Evolutionary conservation across 2,113 vertebrate genomes (phyloP).

Genomic region (Onychostoma macrolepis): DNA sequence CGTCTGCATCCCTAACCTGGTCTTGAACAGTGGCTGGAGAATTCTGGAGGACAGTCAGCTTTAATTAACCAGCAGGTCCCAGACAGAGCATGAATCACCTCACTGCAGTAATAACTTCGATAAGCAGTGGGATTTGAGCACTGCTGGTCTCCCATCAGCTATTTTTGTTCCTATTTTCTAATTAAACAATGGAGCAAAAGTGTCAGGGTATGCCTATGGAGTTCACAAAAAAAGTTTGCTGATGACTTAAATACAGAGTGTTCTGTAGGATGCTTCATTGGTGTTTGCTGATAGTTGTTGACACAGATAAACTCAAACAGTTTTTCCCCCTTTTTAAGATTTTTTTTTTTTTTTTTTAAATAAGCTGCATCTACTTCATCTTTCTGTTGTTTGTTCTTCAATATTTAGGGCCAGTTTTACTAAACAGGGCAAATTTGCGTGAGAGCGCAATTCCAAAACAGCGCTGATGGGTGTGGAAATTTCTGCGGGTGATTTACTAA

Average conservation of each 20-base stretch:
- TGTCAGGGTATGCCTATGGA: constrained; percentile 14
- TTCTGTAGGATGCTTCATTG: constrained; percentile 63
- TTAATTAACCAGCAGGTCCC: constrained; percentile 54
- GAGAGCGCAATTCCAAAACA: too few species aligned
- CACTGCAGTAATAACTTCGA: constrained; percentile 46
- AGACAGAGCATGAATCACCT: constrained; percentile 50
- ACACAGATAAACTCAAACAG: constrained; percentile 56
- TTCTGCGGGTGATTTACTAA: too few species aligned
- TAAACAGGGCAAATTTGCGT: too few species aligned
- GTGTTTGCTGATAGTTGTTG: constrained; percentile 58
- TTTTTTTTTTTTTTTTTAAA: not conserved
- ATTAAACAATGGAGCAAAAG: constrained; percentile 43
- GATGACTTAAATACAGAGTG: constrained; percentile 20
- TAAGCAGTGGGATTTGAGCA: constrained; percentile 52
- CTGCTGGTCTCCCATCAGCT: constrained; percentile 39
- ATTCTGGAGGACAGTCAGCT: constrained; percentile 47
- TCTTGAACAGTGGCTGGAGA: constrained; percentile 37
- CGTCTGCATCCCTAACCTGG: constrained; percentile 2
- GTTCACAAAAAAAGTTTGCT: constrained; percentile 15
- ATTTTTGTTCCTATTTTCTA: constrained; percentile 49
- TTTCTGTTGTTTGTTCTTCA: not conserved
- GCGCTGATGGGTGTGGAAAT: too few species aligned
- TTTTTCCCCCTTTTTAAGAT: not conserved
- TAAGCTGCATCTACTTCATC: not conserved
- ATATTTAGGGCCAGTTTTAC: too few species aligned